Evolutionary conservation across 2,797 vertebrate species (phyloP).

Genomic region (Myotis planiceps): DNA sequence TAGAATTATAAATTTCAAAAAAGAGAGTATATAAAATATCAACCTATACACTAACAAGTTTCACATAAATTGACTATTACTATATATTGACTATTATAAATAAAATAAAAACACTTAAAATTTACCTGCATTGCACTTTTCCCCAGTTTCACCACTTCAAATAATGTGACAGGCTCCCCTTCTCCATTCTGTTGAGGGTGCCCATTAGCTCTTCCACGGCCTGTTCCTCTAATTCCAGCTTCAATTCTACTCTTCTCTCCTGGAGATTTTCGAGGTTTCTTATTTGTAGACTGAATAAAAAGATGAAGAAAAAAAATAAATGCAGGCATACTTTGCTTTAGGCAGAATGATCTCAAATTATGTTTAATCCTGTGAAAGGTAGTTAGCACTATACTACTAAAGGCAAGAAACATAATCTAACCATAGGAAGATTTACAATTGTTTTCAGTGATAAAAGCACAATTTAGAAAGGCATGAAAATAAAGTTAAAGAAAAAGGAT

Average conservation of each 20-base stretch:
- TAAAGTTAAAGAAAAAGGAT: background rate
- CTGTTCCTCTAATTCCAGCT: conserved; percentile 87
- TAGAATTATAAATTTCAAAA: no score
- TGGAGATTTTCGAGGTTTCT: conserved; percentile 96
- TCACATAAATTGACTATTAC: background rate
- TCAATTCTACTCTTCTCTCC: conserved; percentile 91
- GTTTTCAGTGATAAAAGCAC: background rate
- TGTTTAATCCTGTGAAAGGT: background rate
- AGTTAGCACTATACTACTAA: background rate
- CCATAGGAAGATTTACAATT: background rate
- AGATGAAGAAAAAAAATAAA: conserved; percentile 22
- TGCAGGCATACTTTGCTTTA: background rate
- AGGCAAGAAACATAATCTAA: background rate
- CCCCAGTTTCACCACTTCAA: conserved; percentile 98
- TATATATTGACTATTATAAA: background rate
- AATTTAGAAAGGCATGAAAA: conserved; percentile 16
- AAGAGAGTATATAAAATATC: background rate
- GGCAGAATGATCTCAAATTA: conserved; percentile 9
- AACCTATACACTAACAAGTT: background rate
- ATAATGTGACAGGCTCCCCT: conserved; percentile 95
- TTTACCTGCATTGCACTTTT: conserved; percentile 99
- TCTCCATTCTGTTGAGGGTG: conserved; percentile 97
- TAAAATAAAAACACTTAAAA: conserved; percentile 45
- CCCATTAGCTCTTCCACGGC: conserved; percentile 94
- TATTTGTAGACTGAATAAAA: conserved; percentile 91